Evolutionary conservation across 2,888 invertebrate species (phyloP).

Genomic region (Panorpa germanica): DNA sequence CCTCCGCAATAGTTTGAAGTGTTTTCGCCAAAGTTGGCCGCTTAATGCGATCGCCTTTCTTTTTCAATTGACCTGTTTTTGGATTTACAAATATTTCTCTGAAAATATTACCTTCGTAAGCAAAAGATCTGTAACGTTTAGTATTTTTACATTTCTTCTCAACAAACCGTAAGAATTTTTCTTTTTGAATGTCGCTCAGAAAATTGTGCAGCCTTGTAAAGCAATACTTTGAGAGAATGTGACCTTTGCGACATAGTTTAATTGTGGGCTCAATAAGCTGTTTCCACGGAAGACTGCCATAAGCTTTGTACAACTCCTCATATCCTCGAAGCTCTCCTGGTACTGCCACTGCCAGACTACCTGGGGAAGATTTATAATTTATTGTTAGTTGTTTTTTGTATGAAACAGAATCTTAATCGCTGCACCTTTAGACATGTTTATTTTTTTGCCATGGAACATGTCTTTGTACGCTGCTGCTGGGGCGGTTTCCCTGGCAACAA

Average conservation of each 20-base stretch:
- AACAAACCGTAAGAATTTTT: slow-evolving; percentile 33
- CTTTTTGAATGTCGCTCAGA: slow-evolving; percentile 24
- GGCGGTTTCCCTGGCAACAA: slow-evolving; percentile 65
- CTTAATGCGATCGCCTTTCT: slow-evolving; percentile 42
- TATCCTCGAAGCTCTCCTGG: slow-evolving; percentile 82
- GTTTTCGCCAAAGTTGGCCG: slow-evolving; percentile 49
- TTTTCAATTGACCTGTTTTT: slow-evolving; percentile 35
- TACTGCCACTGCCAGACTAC: slow-evolving; percentile 61
- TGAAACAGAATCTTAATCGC: too few species aligned
- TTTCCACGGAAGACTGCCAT: slow-evolving; percentile 61
- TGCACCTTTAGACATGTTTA: too few species aligned
- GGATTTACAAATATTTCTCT: slow-evolving; percentile 40
- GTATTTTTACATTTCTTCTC: slow-evolving; percentile 28
- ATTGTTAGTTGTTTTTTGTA: too few species aligned
- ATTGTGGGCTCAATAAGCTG: slow-evolving; percentile 64
- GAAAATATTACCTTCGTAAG: slow-evolving; percentile 19
- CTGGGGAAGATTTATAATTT: too few species aligned
- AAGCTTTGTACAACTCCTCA: slow-evolving; percentile 51
- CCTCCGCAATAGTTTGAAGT: slow-evolving; percentile 40
- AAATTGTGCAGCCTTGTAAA: slow-evolving; percentile 29
- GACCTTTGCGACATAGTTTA: slow-evolving; percentile 51
- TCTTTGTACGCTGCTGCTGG: slow-evolving; percentile 41
- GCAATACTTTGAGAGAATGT: slow-evolving; percentile 45
- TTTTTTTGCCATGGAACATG: slow-evolving; percentile 43
- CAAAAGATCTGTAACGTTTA: slow-evolving; percentile 37